phyloP scores from a whole-genome alignment of 2,888 invertebrate genomes.

The Bimastos eiseni region DNA sequence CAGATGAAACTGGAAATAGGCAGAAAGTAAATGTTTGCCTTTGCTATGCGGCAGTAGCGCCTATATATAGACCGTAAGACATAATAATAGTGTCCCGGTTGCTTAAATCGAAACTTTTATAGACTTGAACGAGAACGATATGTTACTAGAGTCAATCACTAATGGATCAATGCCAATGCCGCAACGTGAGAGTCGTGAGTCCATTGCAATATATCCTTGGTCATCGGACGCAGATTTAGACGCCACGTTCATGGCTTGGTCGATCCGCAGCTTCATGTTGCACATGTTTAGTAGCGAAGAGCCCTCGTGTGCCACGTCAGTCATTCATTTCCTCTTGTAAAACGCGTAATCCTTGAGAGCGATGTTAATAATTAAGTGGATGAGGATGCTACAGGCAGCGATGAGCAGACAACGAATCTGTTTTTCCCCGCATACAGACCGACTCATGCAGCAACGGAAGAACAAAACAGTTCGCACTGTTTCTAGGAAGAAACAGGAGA shows the following conservation, averaged over 20 bases:
- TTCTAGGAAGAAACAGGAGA: neutral
- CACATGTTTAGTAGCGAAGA: neutral
- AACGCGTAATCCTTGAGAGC: neutral
- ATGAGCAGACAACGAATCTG: neutral
- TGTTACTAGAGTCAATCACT: too few relatives aligned
- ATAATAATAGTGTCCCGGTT: too few relatives aligned
- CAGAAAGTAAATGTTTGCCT: too few relatives aligned
- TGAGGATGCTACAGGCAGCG: neutral
- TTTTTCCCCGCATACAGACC: neutral
- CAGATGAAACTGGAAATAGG: too few relatives aligned
- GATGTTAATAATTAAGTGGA: neutral
- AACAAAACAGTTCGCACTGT: neutral
- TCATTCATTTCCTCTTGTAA: neutral
- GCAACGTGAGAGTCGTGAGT: too few relatives aligned
- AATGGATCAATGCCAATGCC: too few relatives aligned
- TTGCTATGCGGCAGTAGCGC: too few relatives aligned
- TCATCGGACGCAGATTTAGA: constrained; percentile 13
- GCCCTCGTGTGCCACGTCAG: neutral
- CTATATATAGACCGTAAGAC: too few relatives aligned
- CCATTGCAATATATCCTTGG: too few relatives aligned
- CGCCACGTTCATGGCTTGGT: too few relatives aligned
- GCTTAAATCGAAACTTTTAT: too few relatives aligned
- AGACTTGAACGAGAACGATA: too few relatives aligned
- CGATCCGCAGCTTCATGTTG: neutral
- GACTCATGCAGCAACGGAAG: neutral